Conservation (phyloP, 2,113 vertebrate genomes). For the Gopherus flavomarginatus region DNA sequence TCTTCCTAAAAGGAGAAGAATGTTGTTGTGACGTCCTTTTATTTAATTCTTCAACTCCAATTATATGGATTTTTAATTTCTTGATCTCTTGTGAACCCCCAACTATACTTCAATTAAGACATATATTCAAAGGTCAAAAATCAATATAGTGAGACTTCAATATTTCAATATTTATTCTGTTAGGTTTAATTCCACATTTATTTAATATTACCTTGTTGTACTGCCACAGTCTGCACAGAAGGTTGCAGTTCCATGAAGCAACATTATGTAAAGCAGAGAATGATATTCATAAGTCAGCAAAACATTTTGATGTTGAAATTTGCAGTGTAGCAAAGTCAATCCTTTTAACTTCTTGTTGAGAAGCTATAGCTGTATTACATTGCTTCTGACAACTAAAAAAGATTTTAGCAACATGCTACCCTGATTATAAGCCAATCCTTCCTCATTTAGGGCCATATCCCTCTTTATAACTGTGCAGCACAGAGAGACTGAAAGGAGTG, state of each 20-base stretch:
- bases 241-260: not conserved
- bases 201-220: not conserved
- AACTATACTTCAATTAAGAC: not conserved
- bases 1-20: conserved; percentile 1
- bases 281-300: not conserved
- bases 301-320: not conserved
- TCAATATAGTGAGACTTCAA: not conserved
- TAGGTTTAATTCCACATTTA: not conserved
- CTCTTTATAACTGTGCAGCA: not conserved
- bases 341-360: not conserved
- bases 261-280: fast-evolving
- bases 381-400: not conserved
- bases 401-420: not conserved
- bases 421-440: not conserved
- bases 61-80: not conserved
- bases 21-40: not conserved
- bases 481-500: not conserved
- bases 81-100: not conserved
- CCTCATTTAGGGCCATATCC: not conserved
- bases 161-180: not conserved
- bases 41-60: not conserved
- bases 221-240: not conserved
- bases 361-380: not conserved
- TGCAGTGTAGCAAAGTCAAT: not conserved
- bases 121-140: not conserved